Evolutionary conservation across 1,140 invertebrate genomes (phyloP).

Genomic region (Drosophila littoralis): DNA sequence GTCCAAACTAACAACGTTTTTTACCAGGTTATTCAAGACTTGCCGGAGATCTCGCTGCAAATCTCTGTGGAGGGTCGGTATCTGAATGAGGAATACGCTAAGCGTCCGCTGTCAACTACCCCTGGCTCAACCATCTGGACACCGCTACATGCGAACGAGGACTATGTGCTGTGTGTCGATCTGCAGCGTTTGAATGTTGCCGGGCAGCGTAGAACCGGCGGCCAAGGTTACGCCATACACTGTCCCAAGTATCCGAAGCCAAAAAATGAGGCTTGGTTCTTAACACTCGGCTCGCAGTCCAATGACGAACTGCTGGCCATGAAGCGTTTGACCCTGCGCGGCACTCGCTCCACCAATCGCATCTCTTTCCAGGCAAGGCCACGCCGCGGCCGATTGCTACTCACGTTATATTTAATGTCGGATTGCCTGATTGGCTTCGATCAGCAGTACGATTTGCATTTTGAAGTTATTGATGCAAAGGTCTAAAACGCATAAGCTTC

Average conservation of each 20-base stretch:
- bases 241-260: conserved; percentile 95
- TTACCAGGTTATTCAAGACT: conserved; percentile 86
- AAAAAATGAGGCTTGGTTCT: conserved; percentile 98
- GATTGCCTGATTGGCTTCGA: conserved; percentile 98
- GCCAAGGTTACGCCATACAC: conserved; percentile 86
- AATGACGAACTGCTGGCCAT: conserved; percentile 93
- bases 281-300: conserved; percentile 91
- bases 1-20: neutral
- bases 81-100: conserved; percentile 85
- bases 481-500: conserved; percentile 10
- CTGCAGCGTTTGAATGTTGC: conserved; percentile 84
- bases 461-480: conserved; percentile 87
- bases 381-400: conserved; percentile 88
- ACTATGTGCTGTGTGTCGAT: conserved; percentile 89
- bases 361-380: conserved; percentile 82
- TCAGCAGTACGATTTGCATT: conserved; percentile 93
- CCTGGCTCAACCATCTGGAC: conserved; percentile 84
- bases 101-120: conserved; percentile 73
- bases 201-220: conserved; percentile 84
- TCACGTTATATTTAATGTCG: conserved; percentile 95
- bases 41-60: conserved; percentile 87
- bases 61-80: conserved; percentile 86
- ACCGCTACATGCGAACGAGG: conserved; percentile 88
- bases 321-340: conserved; percentile 88
- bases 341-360: conserved; percentile 83